Evolutionary conservation across 2,113 vertebrate species (phyloP).

Genomic region (Cyprinodon variegatus): DNA sequence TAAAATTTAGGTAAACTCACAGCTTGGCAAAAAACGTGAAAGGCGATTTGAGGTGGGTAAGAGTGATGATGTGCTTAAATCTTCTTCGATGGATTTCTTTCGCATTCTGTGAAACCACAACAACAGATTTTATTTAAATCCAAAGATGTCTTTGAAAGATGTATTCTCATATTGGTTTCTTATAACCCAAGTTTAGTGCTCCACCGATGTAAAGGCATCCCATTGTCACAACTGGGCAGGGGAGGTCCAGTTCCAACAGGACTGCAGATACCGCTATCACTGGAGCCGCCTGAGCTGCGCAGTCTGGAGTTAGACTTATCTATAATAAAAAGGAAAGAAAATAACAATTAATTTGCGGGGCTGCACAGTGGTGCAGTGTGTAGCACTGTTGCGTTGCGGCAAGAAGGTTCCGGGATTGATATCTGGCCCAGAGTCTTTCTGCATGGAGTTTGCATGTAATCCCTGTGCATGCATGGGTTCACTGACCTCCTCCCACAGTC

Average conservation of each 20-base stretch:
- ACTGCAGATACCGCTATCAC: slow-evolving; percentile 76
- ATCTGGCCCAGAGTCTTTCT: too few species aligned
- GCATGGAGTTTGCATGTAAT: too few species aligned
- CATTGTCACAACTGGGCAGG: slow-evolving; percentile 70
- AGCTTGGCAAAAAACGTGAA: slow-evolving; percentile 86
- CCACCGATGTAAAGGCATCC: slow-evolving; percentile 69
- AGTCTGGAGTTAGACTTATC: slow-evolving; percentile 74
- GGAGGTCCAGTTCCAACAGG: slow-evolving; percentile 70
- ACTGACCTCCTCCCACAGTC: too few species aligned
- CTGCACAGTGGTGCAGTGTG: too few species aligned
- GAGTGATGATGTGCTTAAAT: slow-evolving; percentile 37
- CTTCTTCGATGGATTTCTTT: slow-evolving; percentile 78
- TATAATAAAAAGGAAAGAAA: slow-evolving; percentile 41
- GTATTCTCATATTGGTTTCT: neutral
- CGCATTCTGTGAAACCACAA: slow-evolving; percentile 66
- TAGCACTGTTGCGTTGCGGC: too few species aligned
- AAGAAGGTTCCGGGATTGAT: too few species aligned
- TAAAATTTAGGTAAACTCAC: slow-evolving; percentile 67
- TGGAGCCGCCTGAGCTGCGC: slow-evolving; percentile 73
- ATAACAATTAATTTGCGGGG: too few species aligned
- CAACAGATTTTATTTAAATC: neutral
- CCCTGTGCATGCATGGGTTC: too few species aligned
- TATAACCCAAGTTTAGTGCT: slow-evolving; percentile 76
- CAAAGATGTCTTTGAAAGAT: neutral
- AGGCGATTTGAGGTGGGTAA: slow-evolving; percentile 78